These are phyloP conservation scores for Lontra canadensis DNA, from an alignment of 2,113 vertebrate genomes.

Conservation along the genomic window DNA sequence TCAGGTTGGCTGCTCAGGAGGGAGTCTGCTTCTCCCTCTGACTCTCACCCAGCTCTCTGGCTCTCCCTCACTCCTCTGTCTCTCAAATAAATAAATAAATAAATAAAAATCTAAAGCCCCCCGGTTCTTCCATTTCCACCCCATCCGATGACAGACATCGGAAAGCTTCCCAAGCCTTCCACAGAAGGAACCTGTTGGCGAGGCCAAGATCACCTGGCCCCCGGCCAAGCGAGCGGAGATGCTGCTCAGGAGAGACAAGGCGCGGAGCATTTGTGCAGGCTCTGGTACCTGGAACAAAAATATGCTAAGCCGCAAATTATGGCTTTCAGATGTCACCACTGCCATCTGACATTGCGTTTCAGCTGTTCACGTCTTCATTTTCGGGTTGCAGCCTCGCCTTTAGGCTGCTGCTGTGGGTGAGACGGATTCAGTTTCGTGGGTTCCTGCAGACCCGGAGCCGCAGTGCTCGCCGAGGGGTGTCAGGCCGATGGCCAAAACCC, in stretches of 20 bases:
- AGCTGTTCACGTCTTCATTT: constrained; percentile 48
- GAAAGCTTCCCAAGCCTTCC: not conserved
- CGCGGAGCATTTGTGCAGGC: constrained; percentile 54
- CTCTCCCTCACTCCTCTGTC: not conserved
- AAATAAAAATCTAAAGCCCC: not conserved
- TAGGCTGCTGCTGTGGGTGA: not conserved
- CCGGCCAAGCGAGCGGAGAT: constrained; percentile 55
- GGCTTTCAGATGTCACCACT: constrained; percentile 64
- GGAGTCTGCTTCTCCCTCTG: not conserved
- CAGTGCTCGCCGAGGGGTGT: not conserved
- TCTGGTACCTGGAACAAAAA: constrained; percentile 66
- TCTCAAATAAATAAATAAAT: not conserved
- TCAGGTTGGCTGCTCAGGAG: not conserved
- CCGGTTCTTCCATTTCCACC: not conserved
- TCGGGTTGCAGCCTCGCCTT: not conserved
- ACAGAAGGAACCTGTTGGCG: constrained; percentile 50
- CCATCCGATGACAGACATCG: not conserved
- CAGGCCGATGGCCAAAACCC: constrained; percentile 67
- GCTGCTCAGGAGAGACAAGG: not conserved
- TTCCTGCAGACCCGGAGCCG: not conserved
- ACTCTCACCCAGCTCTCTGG: not conserved
- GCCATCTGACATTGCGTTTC: constrained; percentile 57
- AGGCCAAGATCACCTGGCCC: constrained; percentile 46
- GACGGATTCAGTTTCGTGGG: constrained; percentile 23
- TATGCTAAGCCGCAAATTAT: constrained; percentile 60